These are phyloP conservation scores for Trichogramma evanescens DNA, from an alignment of 2,888 invertebrate genomes.

Conservation along the genomic window DNA sequence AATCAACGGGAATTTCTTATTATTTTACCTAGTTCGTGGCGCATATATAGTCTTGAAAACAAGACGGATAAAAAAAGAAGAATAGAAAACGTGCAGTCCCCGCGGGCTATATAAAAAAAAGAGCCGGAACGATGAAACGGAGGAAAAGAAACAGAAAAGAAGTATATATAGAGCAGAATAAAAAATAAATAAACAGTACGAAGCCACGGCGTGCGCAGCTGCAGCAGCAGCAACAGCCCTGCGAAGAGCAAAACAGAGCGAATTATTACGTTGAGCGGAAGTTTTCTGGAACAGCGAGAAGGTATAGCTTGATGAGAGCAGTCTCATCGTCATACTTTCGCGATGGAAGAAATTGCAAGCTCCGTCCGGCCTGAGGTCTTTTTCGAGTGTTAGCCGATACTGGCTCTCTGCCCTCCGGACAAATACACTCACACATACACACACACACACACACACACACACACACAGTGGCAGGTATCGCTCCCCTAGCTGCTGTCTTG, in stretches of 20 bases:
- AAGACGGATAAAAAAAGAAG: not conserved
- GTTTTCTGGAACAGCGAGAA: constrained; percentile 11
- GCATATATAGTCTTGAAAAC: not conserved
- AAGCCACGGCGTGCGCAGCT: too few relatives aligned
- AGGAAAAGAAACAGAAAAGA: not conserved
- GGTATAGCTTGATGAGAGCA: constrained; percentile 16
- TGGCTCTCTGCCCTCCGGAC: too few relatives aligned
- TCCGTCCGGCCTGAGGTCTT: not conserved
- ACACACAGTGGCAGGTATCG: too few relatives aligned
- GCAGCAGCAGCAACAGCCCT: too few relatives aligned
- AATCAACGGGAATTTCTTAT: not conserved
- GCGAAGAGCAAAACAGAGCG: constrained; percentile 4
- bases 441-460: too few relatives aligned
- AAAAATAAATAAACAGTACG: too few relatives aligned
- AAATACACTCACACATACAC: too few relatives aligned
- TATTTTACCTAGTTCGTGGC: too few relatives aligned
- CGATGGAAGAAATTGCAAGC: constrained; percentile 1
- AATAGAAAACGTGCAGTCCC: not conserved
- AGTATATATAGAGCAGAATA: not conserved
- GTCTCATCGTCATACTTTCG: constrained; percentile 18
- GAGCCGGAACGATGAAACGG: not conserved
- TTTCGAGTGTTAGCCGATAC: too few relatives aligned
- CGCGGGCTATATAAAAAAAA: constrained; percentile 10
- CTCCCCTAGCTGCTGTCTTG: too few relatives aligned
- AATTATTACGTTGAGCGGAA: constrained; percentile 21